Conservation (phyloP, 2,113 vertebrate species). For the Mirza zaza region DNA sequence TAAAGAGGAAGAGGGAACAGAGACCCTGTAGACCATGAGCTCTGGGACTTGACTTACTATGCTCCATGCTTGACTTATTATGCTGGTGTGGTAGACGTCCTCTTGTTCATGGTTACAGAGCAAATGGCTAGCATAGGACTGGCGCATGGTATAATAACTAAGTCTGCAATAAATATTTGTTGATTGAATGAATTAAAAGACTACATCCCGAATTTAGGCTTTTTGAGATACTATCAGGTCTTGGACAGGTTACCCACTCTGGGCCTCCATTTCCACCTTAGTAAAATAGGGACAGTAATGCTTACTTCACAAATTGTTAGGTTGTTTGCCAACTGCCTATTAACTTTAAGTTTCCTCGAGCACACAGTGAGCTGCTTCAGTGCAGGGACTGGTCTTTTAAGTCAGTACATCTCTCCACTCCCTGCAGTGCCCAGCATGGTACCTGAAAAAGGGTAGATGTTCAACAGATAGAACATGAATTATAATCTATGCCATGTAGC, state of each 20-base stretch:
- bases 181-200: background rate
- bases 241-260: background rate
- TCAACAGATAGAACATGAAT: background rate
- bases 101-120: background rate
- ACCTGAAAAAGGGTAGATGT: background rate
- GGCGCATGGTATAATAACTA: too few species aligned
- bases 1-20: background rate
- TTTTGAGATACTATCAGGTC: background rate
- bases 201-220: background rate
- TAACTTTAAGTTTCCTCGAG: background rate
- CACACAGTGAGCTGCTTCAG: background rate
- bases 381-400: background rate
- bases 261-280: background rate
- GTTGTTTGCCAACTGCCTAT: background rate
- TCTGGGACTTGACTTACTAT: background rate
- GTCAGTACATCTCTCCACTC: background rate
- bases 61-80: background rate
- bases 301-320: background rate
- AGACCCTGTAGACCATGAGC: too few species aligned
- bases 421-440: background rate
- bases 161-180: background rate
- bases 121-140: background rate
- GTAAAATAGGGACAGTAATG: background rate
- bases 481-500: background rate
- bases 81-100: rapidly evolving